Conservation (phyloP, 2,888 invertebrate species). For the Drosophila formosana region DNA sequence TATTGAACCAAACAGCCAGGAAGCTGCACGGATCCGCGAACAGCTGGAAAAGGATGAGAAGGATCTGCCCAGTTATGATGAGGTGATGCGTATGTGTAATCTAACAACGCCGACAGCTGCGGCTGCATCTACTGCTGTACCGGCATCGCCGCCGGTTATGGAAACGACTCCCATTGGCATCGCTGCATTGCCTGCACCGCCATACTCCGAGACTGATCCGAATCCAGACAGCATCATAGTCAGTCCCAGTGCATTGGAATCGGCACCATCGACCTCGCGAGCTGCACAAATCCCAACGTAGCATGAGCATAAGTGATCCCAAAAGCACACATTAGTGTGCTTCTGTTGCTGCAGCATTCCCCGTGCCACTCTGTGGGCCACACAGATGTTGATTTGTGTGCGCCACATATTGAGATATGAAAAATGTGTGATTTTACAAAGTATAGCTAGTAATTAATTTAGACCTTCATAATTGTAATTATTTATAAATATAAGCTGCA, state of each 20-base stretch:
- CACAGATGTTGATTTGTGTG: constrained; percentile 60
- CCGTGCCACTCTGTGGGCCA: constrained; percentile 62
- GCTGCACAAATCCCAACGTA: constrained; percentile 57
- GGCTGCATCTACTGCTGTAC: constrained; percentile 30
- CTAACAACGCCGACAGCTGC: constrained; percentile 57
- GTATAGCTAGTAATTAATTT: constrained; percentile 54
- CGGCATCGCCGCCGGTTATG: constrained; percentile 28
- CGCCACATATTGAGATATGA: constrained; percentile 53
- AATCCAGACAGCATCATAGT: constrained; percentile 7
- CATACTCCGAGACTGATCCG: constrained; percentile 69
- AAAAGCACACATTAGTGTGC: constrained; percentile 24
- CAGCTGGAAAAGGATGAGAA: constrained; percentile 82
- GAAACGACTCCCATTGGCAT: constrained; percentile 55
- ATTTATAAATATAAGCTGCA: constrained; percentile 60
- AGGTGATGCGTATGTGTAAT: constrained; percentile 82
- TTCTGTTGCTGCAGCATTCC: constrained; percentile 39
- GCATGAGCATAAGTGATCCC: constrained; percentile 27
- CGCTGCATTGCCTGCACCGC: constrained; percentile 70
- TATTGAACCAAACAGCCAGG: constrained; percentile 76
- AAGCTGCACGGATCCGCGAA: constrained; percentile 75
- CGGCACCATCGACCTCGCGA: constrained; percentile 70
- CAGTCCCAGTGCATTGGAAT: constrained; percentile 34
- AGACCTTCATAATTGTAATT: constrained; percentile 65
- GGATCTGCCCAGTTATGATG: constrained; percentile 83
- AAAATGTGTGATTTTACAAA: constrained; percentile 70